Conservation (phyloP, 2,888 invertebrate genomes). For the Cryptosula pallasiana region DNA sequence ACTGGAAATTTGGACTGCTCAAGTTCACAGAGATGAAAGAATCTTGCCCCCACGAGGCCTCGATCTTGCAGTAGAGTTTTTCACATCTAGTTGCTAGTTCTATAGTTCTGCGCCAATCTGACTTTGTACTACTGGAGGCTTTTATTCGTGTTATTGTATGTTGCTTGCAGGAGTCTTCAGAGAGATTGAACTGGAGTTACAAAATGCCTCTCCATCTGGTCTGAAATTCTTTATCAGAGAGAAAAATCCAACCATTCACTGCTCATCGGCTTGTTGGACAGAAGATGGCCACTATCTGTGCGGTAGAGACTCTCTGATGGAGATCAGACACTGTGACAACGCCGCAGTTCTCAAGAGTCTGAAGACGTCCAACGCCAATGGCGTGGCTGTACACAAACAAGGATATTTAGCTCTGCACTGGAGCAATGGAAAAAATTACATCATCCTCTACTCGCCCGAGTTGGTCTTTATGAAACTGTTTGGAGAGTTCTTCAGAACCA, state of each 20-base stretch:
- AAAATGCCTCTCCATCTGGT: conserved; percentile 6
- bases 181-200: conserved; percentile 5
- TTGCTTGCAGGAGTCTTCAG: background rate
- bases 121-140: too few species aligned
- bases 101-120: too few species aligned
- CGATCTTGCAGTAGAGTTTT: too few species aligned
- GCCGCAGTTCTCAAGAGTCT: background rate
- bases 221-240: background rate
- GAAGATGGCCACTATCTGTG: conserved; percentile 6
- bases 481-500: conserved; percentile 22
- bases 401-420: conserved; percentile 14
- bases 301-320: conserved; percentile 11
- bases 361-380: conserved; percentile 16
- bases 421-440: conserved; percentile 10
- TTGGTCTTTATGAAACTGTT: background rate
- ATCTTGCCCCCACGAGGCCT: too few species aligned
- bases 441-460: conserved; percentile 2
- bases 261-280: conserved; percentile 12
- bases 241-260: conserved; percentile 15
- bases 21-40: too few species aligned
- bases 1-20: too few species aligned
- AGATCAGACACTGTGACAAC: background rate
- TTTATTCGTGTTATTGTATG: too few species aligned
- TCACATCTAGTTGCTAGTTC: too few species aligned
- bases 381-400: conserved; percentile 8